phyloP scores from a whole-genome alignment of 2,888 invertebrate genomes.

The Eulithis testata region DNA sequence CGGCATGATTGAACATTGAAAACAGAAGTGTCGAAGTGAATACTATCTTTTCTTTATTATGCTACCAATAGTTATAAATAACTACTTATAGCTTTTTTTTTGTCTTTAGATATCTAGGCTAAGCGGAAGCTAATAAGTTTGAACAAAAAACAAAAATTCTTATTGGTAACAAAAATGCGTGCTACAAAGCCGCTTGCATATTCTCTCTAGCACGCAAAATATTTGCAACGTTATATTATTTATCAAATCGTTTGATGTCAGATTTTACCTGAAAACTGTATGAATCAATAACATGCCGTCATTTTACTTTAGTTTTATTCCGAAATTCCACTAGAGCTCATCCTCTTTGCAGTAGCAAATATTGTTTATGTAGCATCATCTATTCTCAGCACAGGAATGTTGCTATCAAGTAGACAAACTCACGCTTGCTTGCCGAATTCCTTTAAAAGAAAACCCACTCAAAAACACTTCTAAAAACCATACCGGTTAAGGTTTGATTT shows the following conservation, averaged over 20 bases:
- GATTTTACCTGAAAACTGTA: not conserved
- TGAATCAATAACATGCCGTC: constrained; percentile 9
- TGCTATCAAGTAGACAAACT: constrained; percentile 50
- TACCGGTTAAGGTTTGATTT: constrained; percentile 37
- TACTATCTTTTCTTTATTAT: too few species aligned
- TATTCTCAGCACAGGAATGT: constrained; percentile 48
- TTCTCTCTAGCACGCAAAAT: too few species aligned
- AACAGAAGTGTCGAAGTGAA: not conserved
- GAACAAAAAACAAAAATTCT: too few species aligned
- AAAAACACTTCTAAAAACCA: constrained; percentile 30
- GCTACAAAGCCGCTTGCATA: too few species aligned
- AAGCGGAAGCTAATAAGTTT: too few species aligned
- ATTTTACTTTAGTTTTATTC: constrained; percentile 27
- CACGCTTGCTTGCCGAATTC: constrained; percentile 44
- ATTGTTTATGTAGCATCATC: constrained; percentile 47
- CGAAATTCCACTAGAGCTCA: constrained; percentile 34
- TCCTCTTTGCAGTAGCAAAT: constrained; percentile 41
- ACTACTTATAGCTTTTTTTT: too few species aligned
- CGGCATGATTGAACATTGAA: constrained; percentile 18
- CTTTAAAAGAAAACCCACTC: constrained; percentile 12
- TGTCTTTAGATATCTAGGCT: too few species aligned
- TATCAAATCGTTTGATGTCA: too few species aligned
- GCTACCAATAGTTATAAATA: too few species aligned
- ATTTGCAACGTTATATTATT: not conserved
- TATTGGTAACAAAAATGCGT: too few species aligned